These are phyloP conservation scores for Mactromeris polynyma DNA, from an alignment of 2,888 invertebrate species.

Conservation along the genomic window DNA sequence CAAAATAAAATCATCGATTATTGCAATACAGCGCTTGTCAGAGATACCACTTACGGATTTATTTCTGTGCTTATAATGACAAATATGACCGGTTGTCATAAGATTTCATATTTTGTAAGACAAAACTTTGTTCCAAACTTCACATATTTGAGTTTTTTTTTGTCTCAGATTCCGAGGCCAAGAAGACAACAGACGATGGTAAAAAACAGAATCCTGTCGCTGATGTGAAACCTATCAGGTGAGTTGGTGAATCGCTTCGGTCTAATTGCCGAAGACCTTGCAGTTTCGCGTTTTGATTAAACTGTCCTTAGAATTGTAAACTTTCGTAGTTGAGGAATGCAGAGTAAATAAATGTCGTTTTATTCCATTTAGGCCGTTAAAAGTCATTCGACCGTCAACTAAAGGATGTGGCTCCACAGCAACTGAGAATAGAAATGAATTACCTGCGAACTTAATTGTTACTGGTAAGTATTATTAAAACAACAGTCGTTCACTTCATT, in stretches of 20 bases:
- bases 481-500: too few relatives aligned
- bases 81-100: too few relatives aligned
- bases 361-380: conserved; percentile 60
- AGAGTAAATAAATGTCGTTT: background rate
- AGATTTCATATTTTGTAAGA: too few relatives aligned
- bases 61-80: background rate
- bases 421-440: conserved; percentile 70
- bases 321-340: background rate
- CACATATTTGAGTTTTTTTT: background rate
- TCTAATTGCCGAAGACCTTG: background rate
- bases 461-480: conserved; percentile 70
- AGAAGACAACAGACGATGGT: conserved; percentile 42
- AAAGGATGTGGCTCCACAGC: conserved; percentile 58
- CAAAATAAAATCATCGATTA: too few relatives aligned
- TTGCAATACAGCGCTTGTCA: too few relatives aligned
- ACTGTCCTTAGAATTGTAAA: background rate
- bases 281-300: background rate
- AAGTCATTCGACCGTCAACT: conserved; percentile 66
- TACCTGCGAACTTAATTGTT: conserved; percentile 82
- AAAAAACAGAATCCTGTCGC: conserved; percentile 46
- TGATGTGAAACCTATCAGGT: conserved; percentile 65
- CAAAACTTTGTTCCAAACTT: too few relatives aligned
- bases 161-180: conserved; percentile 50
- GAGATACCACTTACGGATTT: too few relatives aligned
- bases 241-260: background rate